Evolutionary conservation across 2,113 vertebrate genomes (phyloP), one percentile per base, ranked within the genome.

Genomic region (Chrysochloris asiatica): DNA sequence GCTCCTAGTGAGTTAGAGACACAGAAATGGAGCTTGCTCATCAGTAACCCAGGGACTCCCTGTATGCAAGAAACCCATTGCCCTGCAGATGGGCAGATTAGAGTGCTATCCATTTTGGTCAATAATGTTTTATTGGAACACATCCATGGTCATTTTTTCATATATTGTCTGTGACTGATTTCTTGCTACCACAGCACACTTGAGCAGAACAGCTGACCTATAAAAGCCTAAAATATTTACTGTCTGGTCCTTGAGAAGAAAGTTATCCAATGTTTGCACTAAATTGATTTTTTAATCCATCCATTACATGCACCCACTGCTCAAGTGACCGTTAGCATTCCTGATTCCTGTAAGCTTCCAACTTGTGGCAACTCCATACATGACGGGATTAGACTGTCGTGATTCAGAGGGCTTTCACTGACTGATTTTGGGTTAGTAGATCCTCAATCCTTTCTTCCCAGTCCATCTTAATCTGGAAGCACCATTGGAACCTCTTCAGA

Each of bases 61-160:
- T 38, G 26, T 36, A 69, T 38, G 10, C 1, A 36, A 38, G n/a
- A 69, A 69, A 69, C 8, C 45, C 45, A 76, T 8, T 36, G 14
- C n/a, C n/a, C n/a, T 67, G 33, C 14, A 67, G n/a, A 67, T 21
- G 17, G n/a, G 16, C 24, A 30, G 30, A 50, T 17, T 2, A 0
- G 63, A 72, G 26, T 45, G 22, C 9, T 77, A 24, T 22, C 41
- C 19, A 33, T 81, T 89, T 89, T 52, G 61, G 43, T 91, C 78
- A 90, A 88, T 90, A 73, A 92, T 63, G 75, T 82, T 94, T 83
- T 90, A 84, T 63, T 69, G 36, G 48, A 67, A 92, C 4, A 17
- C 3, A 50, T 16, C 9, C 11, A 1, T 11, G 67, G 38, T 61
- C 33, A 22, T 50, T 75, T 90, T 30, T 85, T 79, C 65, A 33